Percentiles rank a stretch among this genome's conserved stretches.
Conservation (phyloP, 2,888 invertebrate genomes). For the Heliconius sara region DNA sequence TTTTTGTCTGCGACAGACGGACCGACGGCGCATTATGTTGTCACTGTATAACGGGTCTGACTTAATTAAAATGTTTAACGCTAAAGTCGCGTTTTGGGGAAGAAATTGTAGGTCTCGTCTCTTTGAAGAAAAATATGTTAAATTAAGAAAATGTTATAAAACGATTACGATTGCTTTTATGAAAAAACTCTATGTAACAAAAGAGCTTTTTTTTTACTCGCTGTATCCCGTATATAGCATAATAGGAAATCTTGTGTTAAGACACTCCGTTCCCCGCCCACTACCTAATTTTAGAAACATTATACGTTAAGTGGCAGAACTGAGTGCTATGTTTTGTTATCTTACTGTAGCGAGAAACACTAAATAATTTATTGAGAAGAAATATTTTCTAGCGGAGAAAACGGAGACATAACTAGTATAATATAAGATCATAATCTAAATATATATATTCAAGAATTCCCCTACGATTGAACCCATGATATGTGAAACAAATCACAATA, state of each 20-base stretch:
- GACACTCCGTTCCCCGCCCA: not conserved
- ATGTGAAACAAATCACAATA: slow-evolving; percentile 24
- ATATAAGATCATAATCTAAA: not conserved
- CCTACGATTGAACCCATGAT: not conserved
- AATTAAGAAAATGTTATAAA: not conserved
- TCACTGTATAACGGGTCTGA: slow-evolving; percentile 51
- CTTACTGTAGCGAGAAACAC: no score
- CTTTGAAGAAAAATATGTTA: not conserved
- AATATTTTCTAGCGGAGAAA: no score
- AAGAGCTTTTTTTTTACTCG: not conserved
- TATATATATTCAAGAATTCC: not conserved
- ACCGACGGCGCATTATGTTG: slow-evolving; percentile 51
- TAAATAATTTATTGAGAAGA: no score
- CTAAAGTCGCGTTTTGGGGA: not conserved
- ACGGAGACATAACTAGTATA: not conserved
- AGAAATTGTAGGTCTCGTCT: not conserved
- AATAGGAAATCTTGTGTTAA: not conserved
- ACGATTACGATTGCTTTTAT: not conserved
- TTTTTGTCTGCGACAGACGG: slow-evolving; percentile 49
- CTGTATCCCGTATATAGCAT: not conserved
- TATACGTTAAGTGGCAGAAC: not conserved
- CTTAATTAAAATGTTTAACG: slow-evolving; percentile 46
- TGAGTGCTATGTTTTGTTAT: no score
- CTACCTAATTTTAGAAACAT: not conserved
- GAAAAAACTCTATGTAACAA: not conserved